Conservation (phyloP, 2,797 vertebrate species). For the Darevskia nairensis region DNA sequence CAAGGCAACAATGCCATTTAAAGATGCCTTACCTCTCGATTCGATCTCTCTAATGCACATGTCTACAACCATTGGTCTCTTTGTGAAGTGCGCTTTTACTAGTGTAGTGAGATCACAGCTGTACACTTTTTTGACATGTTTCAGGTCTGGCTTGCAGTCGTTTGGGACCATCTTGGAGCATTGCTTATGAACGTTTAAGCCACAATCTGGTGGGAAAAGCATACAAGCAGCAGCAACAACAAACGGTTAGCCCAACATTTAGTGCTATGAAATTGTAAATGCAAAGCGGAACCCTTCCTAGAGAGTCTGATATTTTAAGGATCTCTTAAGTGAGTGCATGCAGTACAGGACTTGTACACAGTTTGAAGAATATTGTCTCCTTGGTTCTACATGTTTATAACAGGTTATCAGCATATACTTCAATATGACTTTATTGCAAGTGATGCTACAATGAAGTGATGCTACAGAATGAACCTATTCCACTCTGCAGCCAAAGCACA, state of each 20-base stretch:
- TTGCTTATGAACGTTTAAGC: constrained; percentile 98
- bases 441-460: too few species aligned
- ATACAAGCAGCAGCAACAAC: constrained; percentile 31
- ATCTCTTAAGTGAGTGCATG: too few species aligned
- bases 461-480: not conserved
- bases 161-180: constrained; percentile 96
- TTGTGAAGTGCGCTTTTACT: constrained; percentile 93
- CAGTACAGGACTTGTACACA: not conserved
- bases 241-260: constrained; percentile 30
- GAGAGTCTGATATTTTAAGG: not conserved
- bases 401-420: not conserved
- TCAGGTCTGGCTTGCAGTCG: constrained; percentile 97
- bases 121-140: constrained; percentile 98
- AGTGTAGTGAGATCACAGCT: constrained; percentile 98
- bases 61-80: constrained; percentile 98
- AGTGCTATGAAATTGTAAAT: not conserved
- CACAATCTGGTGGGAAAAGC: constrained; percentile 85
- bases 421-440: not conserved
- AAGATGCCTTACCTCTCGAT: constrained; percentile 88
- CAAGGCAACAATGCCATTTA: constrained; percentile 59
- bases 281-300: accelerated
- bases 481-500: not conserved
- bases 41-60: constrained; percentile 99
- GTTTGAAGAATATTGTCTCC: not conserved
- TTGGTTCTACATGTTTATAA: not conserved